A percentile compares a stretch with the other conserved stretches of the same genome.
phyloP scores from a whole-genome alignment of 1,140 invertebrate genomes.

The Sitobion miscanthi region DNA sequence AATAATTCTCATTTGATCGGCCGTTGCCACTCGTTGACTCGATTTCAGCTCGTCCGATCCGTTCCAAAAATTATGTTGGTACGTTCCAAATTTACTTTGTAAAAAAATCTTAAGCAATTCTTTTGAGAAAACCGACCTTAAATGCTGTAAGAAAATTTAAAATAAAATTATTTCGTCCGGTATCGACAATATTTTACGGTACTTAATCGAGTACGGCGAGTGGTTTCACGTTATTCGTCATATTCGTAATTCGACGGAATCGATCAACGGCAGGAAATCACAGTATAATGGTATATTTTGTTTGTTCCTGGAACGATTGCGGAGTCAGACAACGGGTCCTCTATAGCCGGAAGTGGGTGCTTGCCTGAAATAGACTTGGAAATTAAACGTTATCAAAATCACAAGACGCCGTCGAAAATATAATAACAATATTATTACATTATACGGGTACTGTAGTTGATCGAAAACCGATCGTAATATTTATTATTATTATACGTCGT shows the following conservation, averaged over 20 bases:
- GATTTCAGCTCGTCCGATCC: too few species aligned
- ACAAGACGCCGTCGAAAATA: not conserved
- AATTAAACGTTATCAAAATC: slow-evolving; percentile 11
- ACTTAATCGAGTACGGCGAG: not conserved
- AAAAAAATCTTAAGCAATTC: too few species aligned
- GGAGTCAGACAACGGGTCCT: not conserved
- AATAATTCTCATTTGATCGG: too few species aligned
- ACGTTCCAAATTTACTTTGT: too few species aligned
- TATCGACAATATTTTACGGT: not conserved
- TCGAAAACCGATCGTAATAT: not conserved
- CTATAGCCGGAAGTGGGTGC: not conserved
- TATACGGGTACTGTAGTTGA: not conserved
- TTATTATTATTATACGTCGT: not conserved
- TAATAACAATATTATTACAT: not conserved
- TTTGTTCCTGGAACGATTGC: not conserved
- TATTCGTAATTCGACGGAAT: not conserved
- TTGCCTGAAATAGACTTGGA: not conserved
- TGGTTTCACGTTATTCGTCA: not conserved
- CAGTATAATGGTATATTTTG: not conserved
- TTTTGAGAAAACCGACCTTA: too few species aligned
- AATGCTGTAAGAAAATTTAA: not conserved
- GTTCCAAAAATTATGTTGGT: too few species aligned
- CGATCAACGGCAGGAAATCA: not conserved
- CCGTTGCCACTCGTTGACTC: too few species aligned
- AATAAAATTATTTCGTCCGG: not conserved